Percentiles rank a stretch among this genome's conserved stretches.
Evolutionary conservation across 2,888 invertebrate species (phyloP).

Genomic region (Endotricha flammealis): DNA sequence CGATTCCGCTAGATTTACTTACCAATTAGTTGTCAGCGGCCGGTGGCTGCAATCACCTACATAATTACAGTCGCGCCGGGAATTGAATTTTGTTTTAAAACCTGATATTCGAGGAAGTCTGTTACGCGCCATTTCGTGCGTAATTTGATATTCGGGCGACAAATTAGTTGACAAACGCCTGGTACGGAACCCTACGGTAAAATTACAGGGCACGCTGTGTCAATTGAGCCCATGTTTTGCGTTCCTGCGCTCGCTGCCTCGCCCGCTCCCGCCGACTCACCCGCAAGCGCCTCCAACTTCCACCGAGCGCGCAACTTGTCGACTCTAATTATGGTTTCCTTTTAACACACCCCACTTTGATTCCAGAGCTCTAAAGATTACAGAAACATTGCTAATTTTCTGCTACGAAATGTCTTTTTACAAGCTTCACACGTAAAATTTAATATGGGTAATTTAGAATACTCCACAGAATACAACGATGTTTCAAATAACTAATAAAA

Average conservation of each 20-base stretch:
- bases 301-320: conserved; percentile 36
- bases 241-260: conserved; percentile 22
- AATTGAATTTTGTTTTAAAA: conserved; percentile 70
- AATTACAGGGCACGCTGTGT: conserved; percentile 60
- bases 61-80: conserved; percentile 46
- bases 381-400: conserved; percentile 43
- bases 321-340: conserved; percentile 60
- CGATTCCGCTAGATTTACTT: conserved; percentile 51
- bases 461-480: too few species aligned
- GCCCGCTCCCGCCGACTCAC: conserved; percentile 19
- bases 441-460: conserved; percentile 21
- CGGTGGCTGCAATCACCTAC: conserved; percentile 47
- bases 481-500: too few species aligned
- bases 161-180: conserved; percentile 66
- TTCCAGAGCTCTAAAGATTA: conserved; percentile 46
- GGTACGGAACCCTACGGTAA: conserved; percentile 41
- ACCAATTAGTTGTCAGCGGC: conserved; percentile 54
- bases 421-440: conserved; percentile 21
- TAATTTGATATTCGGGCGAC: conserved; percentile 76
- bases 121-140: conserved; percentile 71
- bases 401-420: conserved; percentile 26
- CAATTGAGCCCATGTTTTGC: conserved; percentile 16
- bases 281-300: background rate
- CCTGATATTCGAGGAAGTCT: conserved; percentile 53
- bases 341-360: conserved; percentile 48